These are phyloP conservation scores for Dicyrtoma fusca DNA, from an alignment of 2,888 invertebrate species.

Conservation along the genomic window DNA sequence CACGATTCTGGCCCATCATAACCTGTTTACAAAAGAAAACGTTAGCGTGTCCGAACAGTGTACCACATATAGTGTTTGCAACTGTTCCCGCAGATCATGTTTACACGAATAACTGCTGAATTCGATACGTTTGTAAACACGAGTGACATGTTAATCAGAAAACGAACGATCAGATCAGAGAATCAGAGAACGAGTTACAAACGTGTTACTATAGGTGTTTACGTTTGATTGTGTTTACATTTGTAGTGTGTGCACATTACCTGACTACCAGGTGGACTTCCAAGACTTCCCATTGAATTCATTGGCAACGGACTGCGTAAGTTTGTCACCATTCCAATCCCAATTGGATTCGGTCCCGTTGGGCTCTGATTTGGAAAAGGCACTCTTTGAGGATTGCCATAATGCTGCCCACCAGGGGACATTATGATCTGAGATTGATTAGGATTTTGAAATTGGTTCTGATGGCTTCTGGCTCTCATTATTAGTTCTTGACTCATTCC, in stretches of 20 bases:
- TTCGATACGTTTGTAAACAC: too few species aligned
- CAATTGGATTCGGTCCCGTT: slow-evolving; percentile 47
- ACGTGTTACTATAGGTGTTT: too few species aligned
- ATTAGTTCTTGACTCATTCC: slow-evolving; percentile 52
- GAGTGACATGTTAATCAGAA: not conserved
- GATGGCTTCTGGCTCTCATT: slow-evolving; percentile 48
- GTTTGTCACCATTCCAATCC: slow-evolving; percentile 40
- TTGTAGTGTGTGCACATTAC: slow-evolving; percentile 6
- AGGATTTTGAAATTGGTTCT: slow-evolving; percentile 43
- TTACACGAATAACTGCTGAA: too few species aligned
- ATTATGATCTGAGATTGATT: slow-evolving; percentile 33
- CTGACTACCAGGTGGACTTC: slow-evolving; percentile 54
- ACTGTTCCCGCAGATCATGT: too few species aligned
- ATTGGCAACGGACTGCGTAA: slow-evolving; percentile 54
- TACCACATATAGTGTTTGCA: too few species aligned
- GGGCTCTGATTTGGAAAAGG: slow-evolving; percentile 55
- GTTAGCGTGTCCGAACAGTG: not conserved
- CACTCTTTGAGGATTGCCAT: slow-evolving; percentile 44
- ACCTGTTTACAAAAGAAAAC: slow-evolving; percentile 24
- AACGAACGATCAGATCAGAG: not conserved
- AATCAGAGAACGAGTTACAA: too few species aligned
- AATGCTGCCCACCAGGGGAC: slow-evolving; percentile 39
- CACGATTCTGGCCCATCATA: slow-evolving; percentile 51
- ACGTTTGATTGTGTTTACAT: too few species aligned
- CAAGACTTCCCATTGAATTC: slow-evolving; percentile 52